phyloP scores from a whole-genome alignment of 2,797 vertebrate species.

The Danio choprae region DNA sequence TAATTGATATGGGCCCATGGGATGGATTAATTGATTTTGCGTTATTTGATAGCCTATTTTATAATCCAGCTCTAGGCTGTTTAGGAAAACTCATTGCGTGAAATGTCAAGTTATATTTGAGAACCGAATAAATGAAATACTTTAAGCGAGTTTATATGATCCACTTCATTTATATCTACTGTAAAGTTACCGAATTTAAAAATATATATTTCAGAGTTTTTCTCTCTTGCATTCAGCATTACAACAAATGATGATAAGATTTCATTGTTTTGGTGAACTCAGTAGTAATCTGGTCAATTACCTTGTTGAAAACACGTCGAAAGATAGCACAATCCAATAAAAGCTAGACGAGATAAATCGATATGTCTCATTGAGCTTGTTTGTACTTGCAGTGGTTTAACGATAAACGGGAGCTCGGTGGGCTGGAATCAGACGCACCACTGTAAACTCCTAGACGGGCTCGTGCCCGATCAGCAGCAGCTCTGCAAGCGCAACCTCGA shows the following conservation, averaged over 20 bases:
- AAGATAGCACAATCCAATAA: neutral
- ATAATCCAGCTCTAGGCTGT: neutral
- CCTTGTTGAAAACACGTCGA: neutral
- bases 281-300: neutral
- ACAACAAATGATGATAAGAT: neutral
- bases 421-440: constrained; percentile 79
- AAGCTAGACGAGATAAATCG: neutral
- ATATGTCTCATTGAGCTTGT: neutral
- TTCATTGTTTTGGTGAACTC: neutral
- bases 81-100: too few species aligned
- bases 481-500: constrained; percentile 79
- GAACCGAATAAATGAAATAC: neutral
- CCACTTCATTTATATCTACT: neutral
- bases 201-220: too few species aligned
- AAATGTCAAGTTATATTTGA: neutral
- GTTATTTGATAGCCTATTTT: neutral
- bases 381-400: constrained; percentile 68
- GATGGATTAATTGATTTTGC: neutral
- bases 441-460: constrained; percentile 70
- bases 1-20: neutral
- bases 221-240: neutral
- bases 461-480: constrained; percentile 74
- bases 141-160: neutral
- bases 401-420: constrained; percentile 65
- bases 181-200: neutral